phyloP scores from a whole-genome alignment of 2,888 invertebrate genomes.

The Schrankia costaestrigalis region DNA sequence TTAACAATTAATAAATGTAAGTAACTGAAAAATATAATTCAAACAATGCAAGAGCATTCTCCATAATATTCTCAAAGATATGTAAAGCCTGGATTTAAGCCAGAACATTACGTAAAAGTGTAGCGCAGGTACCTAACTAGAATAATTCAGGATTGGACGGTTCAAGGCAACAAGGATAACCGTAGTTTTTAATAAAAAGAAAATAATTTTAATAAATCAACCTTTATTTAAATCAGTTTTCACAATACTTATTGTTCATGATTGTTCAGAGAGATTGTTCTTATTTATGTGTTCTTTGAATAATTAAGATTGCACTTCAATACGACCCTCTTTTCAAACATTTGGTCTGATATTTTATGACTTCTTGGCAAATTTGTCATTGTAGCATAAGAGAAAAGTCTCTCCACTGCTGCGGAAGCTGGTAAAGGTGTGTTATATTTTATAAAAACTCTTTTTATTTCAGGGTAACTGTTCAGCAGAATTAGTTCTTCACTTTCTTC shows the following conservation, averaged over 20 bases:
- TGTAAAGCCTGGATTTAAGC: not conserved
- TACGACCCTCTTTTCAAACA: too few species aligned
- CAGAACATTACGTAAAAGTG: conserved; percentile 1
- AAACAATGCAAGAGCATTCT: too few species aligned
- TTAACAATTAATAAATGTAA: too few species aligned
- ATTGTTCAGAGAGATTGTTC: too few species aligned
- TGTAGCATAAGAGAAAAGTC: not conserved
- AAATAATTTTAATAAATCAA: conserved; percentile 1
- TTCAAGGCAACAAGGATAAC: conserved; percentile 1
- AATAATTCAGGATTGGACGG: not conserved
- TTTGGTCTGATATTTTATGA: not conserved
- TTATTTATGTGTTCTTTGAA: too few species aligned
- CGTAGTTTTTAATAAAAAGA: conserved; percentile 1
- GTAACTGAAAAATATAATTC: too few species aligned
- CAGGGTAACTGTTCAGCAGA: conserved; percentile 15
- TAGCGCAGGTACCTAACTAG: conserved; percentile 1
- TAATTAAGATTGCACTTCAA: too few species aligned
- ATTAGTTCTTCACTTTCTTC: conserved; percentile 18
- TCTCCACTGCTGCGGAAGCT: too few species aligned
- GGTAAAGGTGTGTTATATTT: too few species aligned
- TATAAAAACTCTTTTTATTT: conserved; percentile 22
- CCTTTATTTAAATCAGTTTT: conserved; percentile 5
- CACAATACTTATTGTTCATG: too few species aligned
- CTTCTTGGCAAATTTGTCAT: not conserved
- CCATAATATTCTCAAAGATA: too few species aligned